Conservation (phyloP, 2,797 vertebrate genomes). For the Yasuhikotakia modesta region DNA sequence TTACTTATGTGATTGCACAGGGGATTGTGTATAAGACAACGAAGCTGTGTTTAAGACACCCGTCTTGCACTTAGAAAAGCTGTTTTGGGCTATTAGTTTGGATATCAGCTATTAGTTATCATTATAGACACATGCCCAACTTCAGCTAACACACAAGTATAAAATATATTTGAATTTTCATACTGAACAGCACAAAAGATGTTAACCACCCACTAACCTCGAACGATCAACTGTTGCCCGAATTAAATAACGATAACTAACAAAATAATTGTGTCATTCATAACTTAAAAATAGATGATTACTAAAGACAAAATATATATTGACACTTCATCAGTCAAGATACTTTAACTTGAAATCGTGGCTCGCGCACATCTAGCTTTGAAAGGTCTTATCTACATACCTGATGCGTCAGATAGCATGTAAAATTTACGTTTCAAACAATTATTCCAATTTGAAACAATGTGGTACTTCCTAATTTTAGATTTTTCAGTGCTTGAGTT, state of each 20-base stretch:
- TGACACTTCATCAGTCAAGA: background rate
- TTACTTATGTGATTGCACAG: background rate
- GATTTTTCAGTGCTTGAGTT: background rate
- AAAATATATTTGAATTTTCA: background rate
- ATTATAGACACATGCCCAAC: background rate
- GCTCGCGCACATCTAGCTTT: conserved; percentile 38
- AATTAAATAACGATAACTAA: background rate
- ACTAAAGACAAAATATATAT: background rate
- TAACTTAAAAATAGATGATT: background rate
- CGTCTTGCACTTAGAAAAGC: background rate
- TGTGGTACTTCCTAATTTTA: background rate
- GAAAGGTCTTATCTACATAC: background rate
- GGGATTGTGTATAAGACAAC: no score
- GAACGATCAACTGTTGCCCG: conserved; percentile 39
- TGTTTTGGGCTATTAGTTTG: background rate
- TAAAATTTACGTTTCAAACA: background rate
- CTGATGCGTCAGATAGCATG: background rate
- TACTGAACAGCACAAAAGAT: background rate
- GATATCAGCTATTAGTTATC: background rate
- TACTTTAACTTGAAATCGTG: background rate
- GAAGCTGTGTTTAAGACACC: background rate
- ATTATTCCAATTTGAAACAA: background rate
- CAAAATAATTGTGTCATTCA: background rate
- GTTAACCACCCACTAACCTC: conserved; percentile 5
- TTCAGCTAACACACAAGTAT: background rate